Evolutionary conservation across 23 tunicate genomes (phyloP).

Genomic region (Trididemnum clinides): DNA sequence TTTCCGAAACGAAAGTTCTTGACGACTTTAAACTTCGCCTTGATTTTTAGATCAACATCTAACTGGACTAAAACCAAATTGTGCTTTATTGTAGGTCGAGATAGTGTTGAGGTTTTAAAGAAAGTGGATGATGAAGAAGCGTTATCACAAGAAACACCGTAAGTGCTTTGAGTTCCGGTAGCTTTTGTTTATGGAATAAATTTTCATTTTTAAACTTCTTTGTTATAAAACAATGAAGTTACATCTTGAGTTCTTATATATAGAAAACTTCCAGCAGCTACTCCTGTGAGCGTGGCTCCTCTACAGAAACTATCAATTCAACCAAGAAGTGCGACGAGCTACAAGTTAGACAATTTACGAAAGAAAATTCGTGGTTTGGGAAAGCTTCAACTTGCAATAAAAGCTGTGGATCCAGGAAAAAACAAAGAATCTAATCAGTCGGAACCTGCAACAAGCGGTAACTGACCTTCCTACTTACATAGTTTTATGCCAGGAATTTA

Average conservation of each 20-base stretch:
- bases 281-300: neutral
- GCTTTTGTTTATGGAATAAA: too few relatives aligned
- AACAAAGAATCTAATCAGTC: neutral
- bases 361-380: slow-evolving; percentile 26
- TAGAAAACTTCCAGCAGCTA: slow-evolving; percentile 5
- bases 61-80: too few relatives aligned
- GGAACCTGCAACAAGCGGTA: neutral
- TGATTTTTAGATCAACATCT: too few relatives aligned
- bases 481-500: too few relatives aligned
- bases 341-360: slow-evolving; percentile 44
- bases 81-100: slow-evolving; percentile 41
- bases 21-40: too few relatives aligned
- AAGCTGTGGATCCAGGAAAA: neutral
- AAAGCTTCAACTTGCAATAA: slow-evolving; percentile 20
- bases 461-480: too few relatives aligned
- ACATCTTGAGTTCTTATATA: too few relatives aligned
- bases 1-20: too few relatives aligned
- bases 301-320: neutral
- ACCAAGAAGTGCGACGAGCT: slow-evolving; percentile 7
- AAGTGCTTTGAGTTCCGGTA: too few relatives aligned
- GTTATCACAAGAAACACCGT: neutral
- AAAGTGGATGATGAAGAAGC: neutral
- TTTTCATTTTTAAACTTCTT: too few relatives aligned
- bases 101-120: slow-evolving; percentile 70
- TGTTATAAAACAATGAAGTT: too few relatives aligned